phyloP scores from a whole-genome alignment of 1,140 invertebrate species.

The Nebria ingens region DNA sequence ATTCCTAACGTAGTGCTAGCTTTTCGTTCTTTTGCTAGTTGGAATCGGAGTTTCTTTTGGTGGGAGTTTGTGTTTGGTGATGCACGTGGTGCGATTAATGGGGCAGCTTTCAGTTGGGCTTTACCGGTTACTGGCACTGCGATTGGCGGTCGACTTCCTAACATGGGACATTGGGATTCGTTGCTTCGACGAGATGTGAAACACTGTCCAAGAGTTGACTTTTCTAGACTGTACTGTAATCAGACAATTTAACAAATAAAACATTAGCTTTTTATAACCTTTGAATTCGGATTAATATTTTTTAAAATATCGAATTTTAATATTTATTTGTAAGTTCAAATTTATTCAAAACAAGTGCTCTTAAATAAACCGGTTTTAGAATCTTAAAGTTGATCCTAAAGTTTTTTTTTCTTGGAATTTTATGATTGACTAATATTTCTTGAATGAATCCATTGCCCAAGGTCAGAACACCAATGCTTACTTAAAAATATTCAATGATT shows the following conservation, averaged over 20 bases:
- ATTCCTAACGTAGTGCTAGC: constrained; percentile 94
- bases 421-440: too few species aligned
- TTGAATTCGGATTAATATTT: too few species aligned
- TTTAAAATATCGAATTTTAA: too few species aligned
- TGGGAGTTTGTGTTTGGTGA: constrained; percentile 39
- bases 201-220: constrained; percentile 45
- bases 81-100: constrained; percentile 31
- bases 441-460: too few species aligned
- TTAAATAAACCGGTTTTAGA: too few species aligned
- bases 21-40: constrained; percentile 81
- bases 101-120: constrained; percentile 18
- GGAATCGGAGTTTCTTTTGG: constrained; percentile 68
- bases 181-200: constrained; percentile 54
- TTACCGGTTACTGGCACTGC: constrained; percentile 29
- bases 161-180: constrained; percentile 64
- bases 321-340: too few species aligned
- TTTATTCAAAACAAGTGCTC: too few species aligned
- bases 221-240: constrained; percentile 57
- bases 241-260: constrained; percentile 26
- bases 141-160: constrained; percentile 33
- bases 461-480: too few species aligned
- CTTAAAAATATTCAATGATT: too few species aligned
- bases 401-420: too few species aligned
- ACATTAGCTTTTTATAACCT: too few species aligned
- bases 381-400: too few species aligned